These are phyloP conservation scores for Hydropotes inermis DNA, from an alignment of 2,113 vertebrate species.

Conservation along the genomic window DNA sequence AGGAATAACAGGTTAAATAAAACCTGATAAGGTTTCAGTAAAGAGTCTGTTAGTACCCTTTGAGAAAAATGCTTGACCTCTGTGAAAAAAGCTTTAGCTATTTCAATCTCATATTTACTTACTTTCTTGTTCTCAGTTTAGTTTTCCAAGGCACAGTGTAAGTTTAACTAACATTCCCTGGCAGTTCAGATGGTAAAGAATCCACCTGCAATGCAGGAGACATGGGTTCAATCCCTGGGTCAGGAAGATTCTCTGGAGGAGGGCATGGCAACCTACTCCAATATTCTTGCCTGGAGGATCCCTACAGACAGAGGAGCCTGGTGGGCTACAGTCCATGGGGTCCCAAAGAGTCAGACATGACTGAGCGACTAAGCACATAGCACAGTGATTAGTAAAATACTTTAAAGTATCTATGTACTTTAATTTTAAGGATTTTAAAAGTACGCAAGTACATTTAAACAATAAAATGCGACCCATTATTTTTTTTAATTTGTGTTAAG, in stretches of 20 bases:
- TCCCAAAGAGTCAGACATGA: background rate
- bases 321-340: background rate
- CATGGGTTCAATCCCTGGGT: background rate
- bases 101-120: background rate
- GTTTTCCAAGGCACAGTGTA: background rate
- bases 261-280: background rate
- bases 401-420: background rate
- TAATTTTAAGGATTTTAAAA: background rate
- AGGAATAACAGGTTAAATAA: conserved; percentile 19
- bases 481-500: background rate
- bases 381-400: background rate
- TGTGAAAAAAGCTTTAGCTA: background rate
- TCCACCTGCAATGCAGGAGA: background rate
- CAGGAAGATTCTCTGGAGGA: background rate
- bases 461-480: background rate
- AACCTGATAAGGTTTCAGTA: background rate
- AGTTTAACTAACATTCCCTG: background rate
- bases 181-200: background rate
- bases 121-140: background rate
- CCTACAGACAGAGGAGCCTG: background rate
- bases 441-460: background rate
- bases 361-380: background rate
- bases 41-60: background rate
- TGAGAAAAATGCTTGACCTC: background rate
- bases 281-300: background rate